Base-by-base conservation (phyloP, 2,888 invertebrate species). In the Lasiommata megera region DNA sequence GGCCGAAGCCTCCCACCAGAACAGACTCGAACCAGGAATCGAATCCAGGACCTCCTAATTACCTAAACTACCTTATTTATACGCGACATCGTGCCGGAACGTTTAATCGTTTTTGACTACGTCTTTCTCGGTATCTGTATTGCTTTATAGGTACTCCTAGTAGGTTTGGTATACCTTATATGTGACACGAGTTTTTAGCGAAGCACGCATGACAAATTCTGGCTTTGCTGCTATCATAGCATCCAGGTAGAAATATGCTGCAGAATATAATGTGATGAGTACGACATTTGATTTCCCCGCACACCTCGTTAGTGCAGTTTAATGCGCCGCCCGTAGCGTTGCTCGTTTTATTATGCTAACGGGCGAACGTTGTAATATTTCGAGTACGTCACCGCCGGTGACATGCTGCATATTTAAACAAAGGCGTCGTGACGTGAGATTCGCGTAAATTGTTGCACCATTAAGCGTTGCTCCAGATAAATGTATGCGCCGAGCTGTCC, bases 371-470 rank as follows among this genome's bases (percentile, higher is more conserved):
- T 81, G 78, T 84, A 84, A 84, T 87, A 83, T 85, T 85, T 86
- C 78, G 81, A 85, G 84, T 77, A 82, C 80, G 80, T 84, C 84
- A 83, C 79, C 76, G 75, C 74, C 56, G 80, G 79, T 84, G 83
- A 83, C 82, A 83, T 74, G 79, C 69, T 82, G 84, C 83, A 85
- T 84, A 83, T 84, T 84, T 82, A 83, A 84, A 75, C 73, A 80
- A 77, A 78, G 76, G 71, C 72, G 71, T 69, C 71, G 71, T 72
- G 73, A 66, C 73, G 74, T 64, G 69, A 75, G 74, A 73, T 72
- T 71, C 70, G 66, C 72, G 71, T 64, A 59, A 80, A 80, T 79
- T 79, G 78, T 79, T 76, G 73, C 74, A 70, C 76, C 78, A 80
- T 81, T 82, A 82, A 76, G 68, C 71, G 11, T 72, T 73, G 72